A percentile compares a stretch with the other conserved stretches of the same genome.
These are phyloP conservation scores for Timema podura DNA, from an alignment of 2,888 invertebrate genomes.

Conservation along the genomic window DNA sequence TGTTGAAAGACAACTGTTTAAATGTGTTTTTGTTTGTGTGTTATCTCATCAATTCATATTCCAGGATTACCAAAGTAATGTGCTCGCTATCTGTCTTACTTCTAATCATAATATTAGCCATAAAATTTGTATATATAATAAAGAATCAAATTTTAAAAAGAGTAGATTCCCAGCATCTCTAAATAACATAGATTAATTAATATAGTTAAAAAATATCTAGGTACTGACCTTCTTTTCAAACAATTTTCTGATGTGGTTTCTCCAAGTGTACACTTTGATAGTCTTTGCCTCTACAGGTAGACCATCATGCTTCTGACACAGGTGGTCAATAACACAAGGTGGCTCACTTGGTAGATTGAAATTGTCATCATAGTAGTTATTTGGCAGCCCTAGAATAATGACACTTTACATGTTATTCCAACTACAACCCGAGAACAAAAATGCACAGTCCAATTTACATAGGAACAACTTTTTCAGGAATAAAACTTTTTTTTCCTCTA, in stretches of 20 bases:
- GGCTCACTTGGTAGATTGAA: conserved; percentile 59
- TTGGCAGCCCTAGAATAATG: conserved; percentile 60
- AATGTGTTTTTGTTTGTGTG: too few species aligned
- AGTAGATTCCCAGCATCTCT: too few species aligned
- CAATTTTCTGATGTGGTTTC: conserved; percentile 69
- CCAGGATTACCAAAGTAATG: too few species aligned
- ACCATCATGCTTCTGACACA: conserved; percentile 79
- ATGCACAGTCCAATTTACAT: not conserved
- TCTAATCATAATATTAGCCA: too few species aligned
- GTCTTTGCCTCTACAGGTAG: conserved; percentile 83
- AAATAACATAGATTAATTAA: too few species aligned
- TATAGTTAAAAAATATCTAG: too few species aligned
- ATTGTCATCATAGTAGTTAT: conserved; percentile 58
- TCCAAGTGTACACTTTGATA: conserved; percentile 85
- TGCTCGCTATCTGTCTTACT: too few species aligned
- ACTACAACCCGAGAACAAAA: not conserved
- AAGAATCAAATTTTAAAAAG: too few species aligned
- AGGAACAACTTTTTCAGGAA: not conserved
- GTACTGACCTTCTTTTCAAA: conserved; percentile 62
- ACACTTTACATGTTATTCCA: not conserved
- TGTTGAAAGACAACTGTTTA: too few species aligned
- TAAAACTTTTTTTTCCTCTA: not conserved
- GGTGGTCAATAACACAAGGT: conserved; percentile 75
- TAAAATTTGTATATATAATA: too few species aligned
- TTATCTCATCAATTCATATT: too few species aligned